A percentile compares a stretch with the other conserved stretches of the same genome.
These are phyloP conservation scores for Catalaphyllia jardinei DNA, from an alignment of 64 coral and sea anemone species.

Conservation along the genomic window DNA sequence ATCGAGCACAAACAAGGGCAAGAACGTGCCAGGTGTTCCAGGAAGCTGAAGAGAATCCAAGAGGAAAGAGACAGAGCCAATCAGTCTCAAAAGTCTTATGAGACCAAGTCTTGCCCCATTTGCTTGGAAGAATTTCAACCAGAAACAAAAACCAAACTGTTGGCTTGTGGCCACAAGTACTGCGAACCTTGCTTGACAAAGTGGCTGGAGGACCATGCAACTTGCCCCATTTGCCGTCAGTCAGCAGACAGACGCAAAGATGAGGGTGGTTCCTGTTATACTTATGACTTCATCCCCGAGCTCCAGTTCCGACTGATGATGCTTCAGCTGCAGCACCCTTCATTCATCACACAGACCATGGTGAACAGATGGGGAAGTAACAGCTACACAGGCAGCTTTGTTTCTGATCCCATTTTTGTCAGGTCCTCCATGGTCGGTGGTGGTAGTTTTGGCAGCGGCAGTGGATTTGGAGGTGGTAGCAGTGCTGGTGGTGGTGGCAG, in stretches of 20 bases:
- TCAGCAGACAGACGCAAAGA: constrained; percentile 16
- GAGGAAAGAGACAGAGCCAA: constrained; percentile 71
- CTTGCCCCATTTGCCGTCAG: constrained; percentile 88
- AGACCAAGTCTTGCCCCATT: constrained; percentile 72
- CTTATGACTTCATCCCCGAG: constrained; percentile 68
- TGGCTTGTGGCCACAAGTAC: constrained; percentile 92
- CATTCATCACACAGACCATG: constrained; percentile 58
- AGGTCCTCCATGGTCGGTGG: constrained; percentile 17
- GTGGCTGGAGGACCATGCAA: constrained; percentile 77
- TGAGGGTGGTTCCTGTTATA: background rate
- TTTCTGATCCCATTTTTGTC: constrained; percentile 41
- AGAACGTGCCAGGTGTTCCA: constrained; percentile 40
- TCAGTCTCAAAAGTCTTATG: constrained; percentile 53
- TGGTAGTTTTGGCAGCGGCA: constrained; percentile 66
- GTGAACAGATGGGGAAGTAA: constrained; percentile 57
- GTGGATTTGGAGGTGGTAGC: constrained; percentile 35
- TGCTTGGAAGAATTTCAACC: constrained; percentile 81
- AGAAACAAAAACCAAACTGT: constrained; percentile 40
- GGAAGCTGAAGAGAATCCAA: constrained; percentile 79
- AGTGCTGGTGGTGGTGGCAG: constrained; percentile 60
- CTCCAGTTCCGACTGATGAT: constrained; percentile 69
- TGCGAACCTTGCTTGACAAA: constrained; percentile 81
- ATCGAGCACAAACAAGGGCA: constrained; percentile 22
- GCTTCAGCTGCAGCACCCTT: constrained; percentile 67
- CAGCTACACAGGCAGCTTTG: constrained; percentile 63